Conservation (phyloP, 2,113 vertebrate genomes). For the Lota lota region DNA sequence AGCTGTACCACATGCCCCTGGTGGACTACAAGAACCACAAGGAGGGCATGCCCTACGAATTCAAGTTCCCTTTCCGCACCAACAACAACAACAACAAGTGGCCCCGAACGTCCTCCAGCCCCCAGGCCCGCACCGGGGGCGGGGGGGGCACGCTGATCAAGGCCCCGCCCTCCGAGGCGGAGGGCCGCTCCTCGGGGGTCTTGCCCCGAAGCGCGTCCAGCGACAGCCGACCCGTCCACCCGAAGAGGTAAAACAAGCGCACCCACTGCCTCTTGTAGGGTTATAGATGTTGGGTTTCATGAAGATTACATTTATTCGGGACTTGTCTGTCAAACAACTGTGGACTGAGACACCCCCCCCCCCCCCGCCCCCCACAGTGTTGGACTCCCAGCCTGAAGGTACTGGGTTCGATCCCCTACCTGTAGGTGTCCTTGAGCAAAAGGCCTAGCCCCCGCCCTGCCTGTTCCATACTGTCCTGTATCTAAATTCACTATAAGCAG, state of each 20-base stretch:
- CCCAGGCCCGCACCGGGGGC: slow-evolving; percentile 68
- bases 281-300: not conserved
- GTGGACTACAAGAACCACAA: slow-evolving; percentile 94
- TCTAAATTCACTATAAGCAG: too few species aligned
- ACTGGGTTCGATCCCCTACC: too few species aligned
- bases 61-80: slow-evolving; percentile 90
- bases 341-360: too few species aligned
- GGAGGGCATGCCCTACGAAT: slow-evolving; percentile 87
- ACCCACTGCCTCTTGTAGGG: not conserved
- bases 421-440: too few species aligned
- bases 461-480: too few species aligned
- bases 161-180: slow-evolving; percentile 73
- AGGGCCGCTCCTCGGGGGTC: slow-evolving; percentile 76
- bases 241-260: slow-evolving; percentile 73
- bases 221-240: slow-evolving; percentile 86
- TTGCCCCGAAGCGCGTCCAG: slow-evolving; percentile 93
- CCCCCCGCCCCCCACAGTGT: too few species aligned
- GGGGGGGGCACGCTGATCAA: slow-evolving; percentile 79
- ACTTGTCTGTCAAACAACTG: too few species aligned
- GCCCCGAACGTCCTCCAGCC: slow-evolving; percentile 83
- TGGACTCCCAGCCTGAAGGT: too few species aligned
- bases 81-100: slow-evolving; percentile 88
- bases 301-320: too few species aligned
- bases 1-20: slow-evolving; percentile 92
- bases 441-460: too few species aligned